Conservation (phyloP, 1,140 invertebrate species). For the Agrilus planipennis region DNA sequence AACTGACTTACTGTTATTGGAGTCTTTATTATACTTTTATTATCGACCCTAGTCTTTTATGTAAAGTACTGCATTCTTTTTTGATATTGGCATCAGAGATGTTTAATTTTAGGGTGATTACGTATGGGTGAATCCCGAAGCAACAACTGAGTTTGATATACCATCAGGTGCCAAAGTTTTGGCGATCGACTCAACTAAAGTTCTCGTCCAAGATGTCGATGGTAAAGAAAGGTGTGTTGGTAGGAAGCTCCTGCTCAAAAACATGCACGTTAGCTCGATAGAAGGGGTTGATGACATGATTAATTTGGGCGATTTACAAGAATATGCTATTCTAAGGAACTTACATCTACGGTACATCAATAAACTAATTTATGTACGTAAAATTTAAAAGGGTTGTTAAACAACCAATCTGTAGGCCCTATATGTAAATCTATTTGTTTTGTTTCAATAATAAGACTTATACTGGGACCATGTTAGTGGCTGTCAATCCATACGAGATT, state of each 20-base stretch:
- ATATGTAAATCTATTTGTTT: background rate
- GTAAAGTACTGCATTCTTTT: no score
- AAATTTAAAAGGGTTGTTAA: background rate
- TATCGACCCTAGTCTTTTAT: constrained; percentile 1
- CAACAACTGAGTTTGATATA: constrained; percentile 63
- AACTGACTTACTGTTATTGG: no score
- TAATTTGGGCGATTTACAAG: constrained; percentile 79
- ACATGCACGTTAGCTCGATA: constrained; percentile 76
- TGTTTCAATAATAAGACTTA: constrained; percentile 60
- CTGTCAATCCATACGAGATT: constrained; percentile 89
- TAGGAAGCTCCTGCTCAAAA: constrained; percentile 51
- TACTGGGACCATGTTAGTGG: constrained; percentile 84
- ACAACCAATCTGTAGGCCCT: background rate
- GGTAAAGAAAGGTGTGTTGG: constrained; percentile 48
- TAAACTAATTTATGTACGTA: constrained; percentile 80
- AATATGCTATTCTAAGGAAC: constrained; percentile 85
- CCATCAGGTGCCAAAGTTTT: constrained; percentile 72
- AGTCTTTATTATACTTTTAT: background rate
- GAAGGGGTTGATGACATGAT: constrained; percentile 92
- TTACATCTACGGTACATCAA: constrained; percentile 81
- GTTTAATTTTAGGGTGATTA: constrained; percentile 63
- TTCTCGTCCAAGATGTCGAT: constrained; percentile 69
- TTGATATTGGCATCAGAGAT: no score
- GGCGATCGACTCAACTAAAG: constrained; percentile 60
- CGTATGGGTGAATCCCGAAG: constrained; percentile 72